Conservation (phyloP, 2,797 vertebrate genomes). For the Alca torda region DNA sequence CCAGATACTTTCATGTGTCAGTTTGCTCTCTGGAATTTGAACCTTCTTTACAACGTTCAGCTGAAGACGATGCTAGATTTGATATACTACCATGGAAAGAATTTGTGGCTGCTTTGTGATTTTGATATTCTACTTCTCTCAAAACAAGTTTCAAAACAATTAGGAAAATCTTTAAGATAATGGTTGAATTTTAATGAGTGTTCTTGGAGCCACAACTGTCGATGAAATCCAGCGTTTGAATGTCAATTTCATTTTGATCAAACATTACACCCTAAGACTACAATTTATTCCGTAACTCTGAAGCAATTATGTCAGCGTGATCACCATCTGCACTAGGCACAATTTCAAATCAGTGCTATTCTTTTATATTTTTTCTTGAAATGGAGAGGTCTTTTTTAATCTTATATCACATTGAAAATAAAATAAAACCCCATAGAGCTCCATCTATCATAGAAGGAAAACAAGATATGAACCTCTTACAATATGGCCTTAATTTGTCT, state of each 20-base stretch:
- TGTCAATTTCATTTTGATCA: conserved; percentile 29
- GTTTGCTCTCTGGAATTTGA: not conserved
- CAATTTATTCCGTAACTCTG: not conserved
- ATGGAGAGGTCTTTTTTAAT: conserved; percentile 1
- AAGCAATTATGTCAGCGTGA: not conserved
- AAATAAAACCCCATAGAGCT: not conserved
- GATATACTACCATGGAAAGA: not conserved
- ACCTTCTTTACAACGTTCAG: not conserved
- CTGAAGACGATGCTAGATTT: not conserved
- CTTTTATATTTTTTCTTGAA: not conserved
- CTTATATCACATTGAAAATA: not conserved
- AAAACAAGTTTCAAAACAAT: not conserved
- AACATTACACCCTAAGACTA: not conserved
- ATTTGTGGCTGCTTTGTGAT: not conserved
- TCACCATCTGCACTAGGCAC: conserved; percentile 4
- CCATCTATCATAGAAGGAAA: not conserved
- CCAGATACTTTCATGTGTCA: not conserved
- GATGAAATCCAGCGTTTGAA: conserved; percentile 6
- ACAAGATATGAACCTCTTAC: not conserved
- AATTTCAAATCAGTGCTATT: conserved; percentile 46
- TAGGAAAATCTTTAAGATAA: not conserved
- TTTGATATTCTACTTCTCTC: not conserved
- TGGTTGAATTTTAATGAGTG: not conserved
- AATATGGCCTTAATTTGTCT: not conserved
- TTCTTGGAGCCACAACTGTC: not conserved